Percentiles rank a stretch among this genome's conserved stretches.
These are phyloP conservation scores for Lepisosteus osseus DNA, from an alignment of 2,113 vertebrate species.

Conservation along the genomic window DNA sequence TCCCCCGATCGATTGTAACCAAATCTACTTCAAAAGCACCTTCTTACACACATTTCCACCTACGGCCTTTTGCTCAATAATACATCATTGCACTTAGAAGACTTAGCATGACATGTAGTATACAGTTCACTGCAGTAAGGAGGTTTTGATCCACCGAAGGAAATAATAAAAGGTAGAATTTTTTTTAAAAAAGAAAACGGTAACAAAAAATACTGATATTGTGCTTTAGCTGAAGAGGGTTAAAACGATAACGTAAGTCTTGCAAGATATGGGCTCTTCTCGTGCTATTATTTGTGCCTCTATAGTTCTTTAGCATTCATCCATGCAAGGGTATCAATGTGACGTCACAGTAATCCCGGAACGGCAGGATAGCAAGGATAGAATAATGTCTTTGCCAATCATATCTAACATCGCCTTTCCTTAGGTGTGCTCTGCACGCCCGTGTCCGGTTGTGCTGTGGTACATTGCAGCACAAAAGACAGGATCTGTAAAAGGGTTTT, in stretches of 20 bases:
- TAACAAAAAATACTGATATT: slow-evolving; percentile 60
- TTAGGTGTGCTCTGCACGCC: slow-evolving; percentile 65
- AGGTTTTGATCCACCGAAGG: slow-evolving; percentile 76
- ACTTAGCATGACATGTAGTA: slow-evolving; percentile 58
- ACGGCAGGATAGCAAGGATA: slow-evolving; percentile 71
- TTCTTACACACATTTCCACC: slow-evolving; percentile 80
- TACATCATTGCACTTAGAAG: slow-evolving; percentile 84
- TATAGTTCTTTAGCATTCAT: slow-evolving; percentile 85
- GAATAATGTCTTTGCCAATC: slow-evolving; percentile 80
- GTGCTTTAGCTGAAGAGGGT: slow-evolving; percentile 75
- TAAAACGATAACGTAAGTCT: slow-evolving; percentile 81
- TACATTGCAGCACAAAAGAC: slow-evolving; percentile 37
- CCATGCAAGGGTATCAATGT: slow-evolving; percentile 85
- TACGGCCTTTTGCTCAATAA: slow-evolving; percentile 82
- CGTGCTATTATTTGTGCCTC: slow-evolving; percentile 89
- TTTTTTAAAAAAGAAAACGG: slow-evolving; percentile 70
- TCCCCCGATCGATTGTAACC: slow-evolving; percentile 83
- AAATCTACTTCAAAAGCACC: slow-evolving; percentile 80
- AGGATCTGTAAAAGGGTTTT: slow-evolving; percentile 20
- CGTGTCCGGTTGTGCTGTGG: slow-evolving; percentile 37
- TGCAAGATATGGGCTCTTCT: slow-evolving; percentile 79
- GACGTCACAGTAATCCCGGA: slow-evolving; percentile 95
- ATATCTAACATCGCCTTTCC: slow-evolving; percentile 70
- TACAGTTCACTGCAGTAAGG: slow-evolving; percentile 68
- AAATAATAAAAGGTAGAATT: slow-evolving; percentile 58